Base-by-base conservation (phyloP, 2,888 invertebrate genomes). In the Notodonta dromedarius region DNA sequence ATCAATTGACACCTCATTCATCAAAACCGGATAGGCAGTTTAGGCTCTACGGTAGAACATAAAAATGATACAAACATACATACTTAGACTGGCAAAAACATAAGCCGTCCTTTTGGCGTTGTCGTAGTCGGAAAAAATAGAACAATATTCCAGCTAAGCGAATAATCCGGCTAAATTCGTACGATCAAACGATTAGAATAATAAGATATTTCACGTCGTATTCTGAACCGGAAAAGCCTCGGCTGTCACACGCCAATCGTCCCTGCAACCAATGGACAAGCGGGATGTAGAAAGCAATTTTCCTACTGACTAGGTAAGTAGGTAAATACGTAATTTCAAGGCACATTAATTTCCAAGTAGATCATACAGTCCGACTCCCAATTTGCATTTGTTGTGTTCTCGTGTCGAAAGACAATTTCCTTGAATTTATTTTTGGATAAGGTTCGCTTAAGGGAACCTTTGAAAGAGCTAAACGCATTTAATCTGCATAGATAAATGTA, bases 291-390 rank as follows among this genome's bases (percentile, higher is more conserved):
- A 86, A 90, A 86, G 84, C 91, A 91, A 91, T 91, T 91, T 91
- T 90, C 90, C 85, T 78, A 84, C 79, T 85, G 90, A 91, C 83
- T 91, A 89, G 86, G 83, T 90, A 90, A 88, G 89, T 89, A 90
- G 91, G 91, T 89, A 90, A 90, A 90, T 86, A 89, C 86, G 89
- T 90, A 89, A 91, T 91, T 91, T 91, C 90, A 90, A 84, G 90
- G 76, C 80, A 80, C 86, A 88, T 91, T 90, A 88, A 89, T 86
- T 87, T 83, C 80, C 74, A 79, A 86, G 83, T 80, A 84, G 84
- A 88, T 89, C 83, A 88, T 84, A 83, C 71, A 81, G 81, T 73
- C 75, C 71, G 74, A 70, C 72, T 76, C 65, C 66, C 73, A 77
- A 80, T 84, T 83, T 83, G 79, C 82, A 84, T 82, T 80, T 76